These are phyloP conservation scores for Mesodorylaimus sp. DNA, from an alignment of 2,888 invertebrate genomes.

Conservation along the genomic window DNA sequence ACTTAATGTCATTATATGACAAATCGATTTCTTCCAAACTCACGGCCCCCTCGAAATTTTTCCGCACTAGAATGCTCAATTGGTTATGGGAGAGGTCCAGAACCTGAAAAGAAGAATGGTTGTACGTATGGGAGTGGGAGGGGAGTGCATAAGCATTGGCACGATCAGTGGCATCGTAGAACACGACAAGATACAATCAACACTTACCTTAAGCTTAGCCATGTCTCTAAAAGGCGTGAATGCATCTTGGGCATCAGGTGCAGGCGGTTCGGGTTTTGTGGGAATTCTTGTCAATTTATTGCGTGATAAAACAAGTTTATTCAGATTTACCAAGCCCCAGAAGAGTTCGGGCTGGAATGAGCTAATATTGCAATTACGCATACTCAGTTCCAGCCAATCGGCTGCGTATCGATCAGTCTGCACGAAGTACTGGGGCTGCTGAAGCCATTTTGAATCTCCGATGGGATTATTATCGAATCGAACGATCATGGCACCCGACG, in stretches of 20 bases:
- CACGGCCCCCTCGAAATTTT: constrained; percentile 1
- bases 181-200: background rate
- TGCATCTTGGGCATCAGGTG: too few species aligned
- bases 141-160: background rate
- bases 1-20: constrained; percentile 8
- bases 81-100: constrained; percentile 9
- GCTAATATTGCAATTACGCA: background rate
- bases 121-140: background rate
- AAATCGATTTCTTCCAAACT: constrained; percentile 8
- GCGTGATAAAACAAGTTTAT: constrained; percentile 4
- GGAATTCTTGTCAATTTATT: constrained; percentile 7
- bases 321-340: constrained; percentile 3
- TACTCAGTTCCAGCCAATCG: background rate
- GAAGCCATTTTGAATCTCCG: background rate
- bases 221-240: constrained; percentile 8
- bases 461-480: background rate
- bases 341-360: background rate
- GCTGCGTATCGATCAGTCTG: background rate
- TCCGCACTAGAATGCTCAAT: constrained; percentile 1
- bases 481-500: background rate
- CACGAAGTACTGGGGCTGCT: background rate
- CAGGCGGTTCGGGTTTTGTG: background rate
- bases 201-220: background rate
- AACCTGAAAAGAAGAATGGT: background rate
- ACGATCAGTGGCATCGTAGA: background rate